A percentile compares a stretch with the other conserved stretches of the same genome.
These are phyloP conservation scores for Monoplex corrugatus DNA, from an alignment of 2,888 invertebrate genomes.

Conservation along the genomic window DNA sequence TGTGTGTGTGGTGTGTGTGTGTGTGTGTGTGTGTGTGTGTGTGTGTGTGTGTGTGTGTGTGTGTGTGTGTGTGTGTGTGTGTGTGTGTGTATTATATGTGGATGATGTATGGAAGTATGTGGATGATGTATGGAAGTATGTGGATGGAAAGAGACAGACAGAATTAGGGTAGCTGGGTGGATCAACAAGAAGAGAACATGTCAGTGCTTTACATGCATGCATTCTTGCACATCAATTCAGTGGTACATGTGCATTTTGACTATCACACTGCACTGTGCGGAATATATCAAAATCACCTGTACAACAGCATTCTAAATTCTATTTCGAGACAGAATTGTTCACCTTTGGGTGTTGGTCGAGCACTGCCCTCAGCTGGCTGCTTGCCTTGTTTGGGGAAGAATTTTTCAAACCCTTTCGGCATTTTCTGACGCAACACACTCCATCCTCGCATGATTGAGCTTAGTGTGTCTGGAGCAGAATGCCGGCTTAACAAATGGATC, in stretches of 20 bases:
- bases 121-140: not conserved
- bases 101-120: not conserved
- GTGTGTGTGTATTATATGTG: not conserved
- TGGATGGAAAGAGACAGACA: too few relatives aligned
- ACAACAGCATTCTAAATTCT: too few relatives aligned
- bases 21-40: not conserved
- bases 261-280: too few relatives aligned
- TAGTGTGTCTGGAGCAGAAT: conserved; percentile 54
- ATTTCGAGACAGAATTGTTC: too few relatives aligned
- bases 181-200: too few relatives aligned
- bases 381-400: conserved; percentile 87
- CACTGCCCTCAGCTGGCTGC: conserved; percentile 82
- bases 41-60: not conserved
- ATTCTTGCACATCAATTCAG: too few relatives aligned
- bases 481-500: conserved; percentile 61
- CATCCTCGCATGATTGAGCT: conserved; percentile 59
- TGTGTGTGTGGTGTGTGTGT: not conserved
- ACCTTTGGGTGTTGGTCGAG: conserved; percentile 59
- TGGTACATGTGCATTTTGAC: too few relatives aligned
- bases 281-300: too few relatives aligned
- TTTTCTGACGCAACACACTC: conserved; percentile 61
- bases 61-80: not conserved
- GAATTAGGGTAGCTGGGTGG: too few relatives aligned
- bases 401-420: conserved; percentile 96
- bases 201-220: too few relatives aligned